phyloP scores from a whole-genome alignment of 2,888 invertebrate species.

The Chymomyza fuscimana region DNA sequence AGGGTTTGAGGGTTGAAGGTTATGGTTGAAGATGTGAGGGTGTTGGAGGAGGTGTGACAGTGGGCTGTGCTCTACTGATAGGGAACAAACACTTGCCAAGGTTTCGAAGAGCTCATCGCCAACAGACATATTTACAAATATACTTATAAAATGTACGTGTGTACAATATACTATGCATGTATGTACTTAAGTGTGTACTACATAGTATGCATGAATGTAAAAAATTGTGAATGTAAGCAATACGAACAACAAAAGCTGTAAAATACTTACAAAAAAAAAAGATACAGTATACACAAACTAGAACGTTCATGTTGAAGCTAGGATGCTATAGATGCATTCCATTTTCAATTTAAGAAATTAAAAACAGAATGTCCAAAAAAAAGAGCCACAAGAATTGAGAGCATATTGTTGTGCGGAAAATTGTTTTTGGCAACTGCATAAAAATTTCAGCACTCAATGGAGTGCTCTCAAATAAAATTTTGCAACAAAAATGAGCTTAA shows the following conservation, averaged over 20 bases:
- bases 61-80: background rate
- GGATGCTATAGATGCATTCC: background rate
- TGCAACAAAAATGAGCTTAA: too few relatives aligned
- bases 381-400: too few relatives aligned
- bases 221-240: background rate
- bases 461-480: too few relatives aligned
- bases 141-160: background rate
- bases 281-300: background rate
- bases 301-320: background rate
- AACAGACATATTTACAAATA: background rate
- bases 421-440: too few relatives aligned
- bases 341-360: background rate
- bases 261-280: background rate
- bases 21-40: background rate
- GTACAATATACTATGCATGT: background rate
- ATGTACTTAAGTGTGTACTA: background rate
- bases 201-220: background rate
- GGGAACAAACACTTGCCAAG: background rate
- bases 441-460: too few relatives aligned
- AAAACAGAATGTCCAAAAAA: too few relatives aligned
- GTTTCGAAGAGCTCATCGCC: background rate
- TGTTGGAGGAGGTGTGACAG: background rate
- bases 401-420: too few relatives aligned
- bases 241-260: background rate
- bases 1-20: background rate